Conservation (phyloP, 2,113 vertebrate genomes). For the Datnioides undecimradiatus region DNA sequence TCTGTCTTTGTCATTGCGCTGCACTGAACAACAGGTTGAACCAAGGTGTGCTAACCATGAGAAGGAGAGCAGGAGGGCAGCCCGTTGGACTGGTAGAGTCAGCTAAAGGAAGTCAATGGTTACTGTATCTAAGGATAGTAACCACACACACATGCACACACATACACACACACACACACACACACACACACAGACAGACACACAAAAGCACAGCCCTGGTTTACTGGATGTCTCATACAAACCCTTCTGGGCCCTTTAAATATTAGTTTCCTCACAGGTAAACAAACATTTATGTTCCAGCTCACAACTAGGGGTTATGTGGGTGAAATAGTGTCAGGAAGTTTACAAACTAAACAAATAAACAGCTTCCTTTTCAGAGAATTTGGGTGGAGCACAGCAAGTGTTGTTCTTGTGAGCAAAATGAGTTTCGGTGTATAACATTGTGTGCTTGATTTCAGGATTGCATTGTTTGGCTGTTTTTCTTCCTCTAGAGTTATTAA, state of each 20-base stretch:
- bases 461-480: constrained; percentile 41
- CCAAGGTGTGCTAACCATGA: constrained; percentile 63
- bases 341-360: not conserved
- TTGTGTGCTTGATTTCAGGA: constrained; percentile 41
- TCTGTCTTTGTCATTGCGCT: constrained; percentile 40
- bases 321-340: not conserved
- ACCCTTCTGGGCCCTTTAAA: not conserved
- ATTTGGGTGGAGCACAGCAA: constrained; percentile 31
- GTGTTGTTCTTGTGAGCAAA: constrained; percentile 1
- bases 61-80: constrained; percentile 67
- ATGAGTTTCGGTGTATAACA: constrained; percentile 13
- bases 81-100: constrained; percentile 80
- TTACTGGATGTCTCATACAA: not conserved
- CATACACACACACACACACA: too few relatives aligned
- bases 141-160: constrained; percentile 34
- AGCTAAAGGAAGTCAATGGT: constrained; percentile 55
- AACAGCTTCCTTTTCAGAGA: not conserved
- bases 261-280: not conserved
- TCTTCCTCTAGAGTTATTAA: constrained; percentile 13
- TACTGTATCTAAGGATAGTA: constrained; percentile 48
- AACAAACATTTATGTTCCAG: not conserved
- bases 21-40: constrained; percentile 73
- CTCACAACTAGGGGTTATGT: too few relatives aligned
- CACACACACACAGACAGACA: too few relatives aligned
- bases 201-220: constrained; percentile 5